These are phyloP conservation scores for Aphelocoma coerulescens DNA, from an alignment of 2,113 vertebrate genomes.

Conservation along the genomic window DNA sequence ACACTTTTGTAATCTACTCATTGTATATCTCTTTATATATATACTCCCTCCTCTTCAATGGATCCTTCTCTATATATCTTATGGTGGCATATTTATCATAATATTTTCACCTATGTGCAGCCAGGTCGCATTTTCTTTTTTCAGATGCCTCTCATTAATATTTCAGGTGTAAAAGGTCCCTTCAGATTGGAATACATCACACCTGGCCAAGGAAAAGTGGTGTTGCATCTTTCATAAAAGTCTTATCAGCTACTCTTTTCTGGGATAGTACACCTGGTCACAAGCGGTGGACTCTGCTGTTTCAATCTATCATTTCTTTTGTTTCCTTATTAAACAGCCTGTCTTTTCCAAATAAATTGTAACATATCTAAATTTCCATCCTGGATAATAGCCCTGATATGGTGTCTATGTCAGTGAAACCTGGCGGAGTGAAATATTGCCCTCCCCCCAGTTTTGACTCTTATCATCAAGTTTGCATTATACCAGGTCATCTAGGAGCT, in stretches of 20 bases:
- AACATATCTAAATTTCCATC: constrained; percentile 41
- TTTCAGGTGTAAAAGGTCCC: not conserved
- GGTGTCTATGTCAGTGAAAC: constrained; percentile 22
- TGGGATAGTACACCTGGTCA: not conserved
- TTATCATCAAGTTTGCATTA: constrained; percentile 33
- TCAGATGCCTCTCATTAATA: not conserved
- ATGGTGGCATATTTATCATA: not conserved
- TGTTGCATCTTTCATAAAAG: not conserved
- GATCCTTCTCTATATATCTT: not conserved
- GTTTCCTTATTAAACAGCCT: constrained; percentile 9
- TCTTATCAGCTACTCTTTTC: not conserved
- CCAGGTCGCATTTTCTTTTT: not conserved
- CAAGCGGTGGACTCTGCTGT: not conserved
- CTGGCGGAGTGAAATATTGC: constrained; percentile 38
- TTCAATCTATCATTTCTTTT: constrained; percentile 10
- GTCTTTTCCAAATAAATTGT: constrained; percentile 34
- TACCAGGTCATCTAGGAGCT: constrained; percentile 37
- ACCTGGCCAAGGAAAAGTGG: not conserved
- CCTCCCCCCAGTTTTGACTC: constrained; percentile 13
- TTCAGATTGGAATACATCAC: not conserved
- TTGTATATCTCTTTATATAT: not conserved
- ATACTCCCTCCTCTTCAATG: not conserved
- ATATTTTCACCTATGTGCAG: not conserved
- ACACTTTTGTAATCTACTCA: not conserved
- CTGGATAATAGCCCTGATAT: constrained; percentile 3